phyloP scores from a whole-genome alignment of 2,797 vertebrate species.

The Rhadinocentrus ornatus region DNA sequence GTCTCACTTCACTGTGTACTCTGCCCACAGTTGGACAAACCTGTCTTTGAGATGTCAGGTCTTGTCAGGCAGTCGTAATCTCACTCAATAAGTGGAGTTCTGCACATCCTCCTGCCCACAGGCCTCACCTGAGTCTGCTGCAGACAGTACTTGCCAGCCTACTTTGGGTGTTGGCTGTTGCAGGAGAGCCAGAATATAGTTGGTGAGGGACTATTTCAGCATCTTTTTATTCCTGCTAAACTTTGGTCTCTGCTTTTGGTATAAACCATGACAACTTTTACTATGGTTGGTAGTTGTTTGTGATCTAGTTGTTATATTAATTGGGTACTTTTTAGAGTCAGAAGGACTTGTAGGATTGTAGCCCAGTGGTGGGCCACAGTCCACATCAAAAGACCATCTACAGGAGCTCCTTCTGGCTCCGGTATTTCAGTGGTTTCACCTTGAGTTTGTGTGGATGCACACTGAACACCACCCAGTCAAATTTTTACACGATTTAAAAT shows the following conservation, averaged over 20 bases:
- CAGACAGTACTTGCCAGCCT: not conserved
- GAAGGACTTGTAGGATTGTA: not conserved
- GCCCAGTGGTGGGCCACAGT: not conserved
- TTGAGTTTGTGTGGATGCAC: not conserved
- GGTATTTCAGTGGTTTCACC: not conserved
- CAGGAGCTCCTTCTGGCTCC: not conserved
- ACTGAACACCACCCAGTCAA: not conserved
- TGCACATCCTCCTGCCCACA: slow-evolving; percentile 5
- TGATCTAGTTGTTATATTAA: not conserved
- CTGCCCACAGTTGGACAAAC: not conserved
- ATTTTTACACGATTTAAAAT: not conserved
- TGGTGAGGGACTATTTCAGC: not conserved
- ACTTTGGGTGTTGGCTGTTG: slow-evolving; percentile 11
- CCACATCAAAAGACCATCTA: not conserved
- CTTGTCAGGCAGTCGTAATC: not conserved
- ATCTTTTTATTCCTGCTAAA: not conserved
- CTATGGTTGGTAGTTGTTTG: not conserved
- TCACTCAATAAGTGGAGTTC: slow-evolving; percentile 7
- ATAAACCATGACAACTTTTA: not conserved
- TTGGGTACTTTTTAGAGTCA: too few species aligned
- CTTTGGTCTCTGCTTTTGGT: not conserved
- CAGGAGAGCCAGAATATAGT: not conserved
- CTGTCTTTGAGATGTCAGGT: not conserved
- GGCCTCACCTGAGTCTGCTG: slow-evolving; percentile 3
- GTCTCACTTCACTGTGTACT: slow-evolving; percentile 11